These are phyloP conservation scores for Caenorhabditis brenneri DNA, from an alignment of 1,140 invertebrate species.

Conservation along the genomic window DNA sequence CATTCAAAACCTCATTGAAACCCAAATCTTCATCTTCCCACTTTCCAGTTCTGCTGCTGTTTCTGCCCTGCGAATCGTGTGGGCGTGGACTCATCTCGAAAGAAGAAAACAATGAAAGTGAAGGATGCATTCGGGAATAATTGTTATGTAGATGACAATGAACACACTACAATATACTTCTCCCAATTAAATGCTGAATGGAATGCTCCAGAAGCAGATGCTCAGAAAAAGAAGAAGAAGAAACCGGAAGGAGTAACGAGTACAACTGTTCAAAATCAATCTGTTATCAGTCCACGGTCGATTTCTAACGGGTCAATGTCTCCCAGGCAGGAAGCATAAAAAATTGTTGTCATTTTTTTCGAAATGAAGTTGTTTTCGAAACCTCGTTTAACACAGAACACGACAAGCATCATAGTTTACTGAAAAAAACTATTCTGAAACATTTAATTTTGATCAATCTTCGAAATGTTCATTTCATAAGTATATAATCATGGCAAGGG, in stretches of 20 bases:
- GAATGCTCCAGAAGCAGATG: not conserved
- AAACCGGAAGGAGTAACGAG: not conserved
- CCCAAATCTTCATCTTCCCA: no score
- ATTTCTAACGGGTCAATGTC: not conserved
- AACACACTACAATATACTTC: conserved; percentile 10
- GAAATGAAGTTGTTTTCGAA: not conserved
- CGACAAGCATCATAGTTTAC: no score
- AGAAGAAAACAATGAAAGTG: not conserved
- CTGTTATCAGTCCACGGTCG: not conserved
- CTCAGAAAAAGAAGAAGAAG: not conserved
- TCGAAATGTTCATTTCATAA: no score
- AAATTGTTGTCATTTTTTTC: not conserved
- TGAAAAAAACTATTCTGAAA: no score
- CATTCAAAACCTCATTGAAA: no score
- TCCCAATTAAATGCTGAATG: not conserved
- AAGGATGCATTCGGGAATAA: not conserved
- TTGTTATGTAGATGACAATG: not conserved
- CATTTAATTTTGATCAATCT: no score
- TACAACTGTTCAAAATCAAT: not conserved
- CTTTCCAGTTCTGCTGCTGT: not conserved
- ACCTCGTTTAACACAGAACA: no score
- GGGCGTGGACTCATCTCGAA: not conserved
- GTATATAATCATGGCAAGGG: no score
- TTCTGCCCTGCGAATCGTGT: not conserved
- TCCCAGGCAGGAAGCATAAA: not conserved